Conservation (phyloP, 2,797 vertebrate genomes). For the Myripristis murdjan region DNA sequence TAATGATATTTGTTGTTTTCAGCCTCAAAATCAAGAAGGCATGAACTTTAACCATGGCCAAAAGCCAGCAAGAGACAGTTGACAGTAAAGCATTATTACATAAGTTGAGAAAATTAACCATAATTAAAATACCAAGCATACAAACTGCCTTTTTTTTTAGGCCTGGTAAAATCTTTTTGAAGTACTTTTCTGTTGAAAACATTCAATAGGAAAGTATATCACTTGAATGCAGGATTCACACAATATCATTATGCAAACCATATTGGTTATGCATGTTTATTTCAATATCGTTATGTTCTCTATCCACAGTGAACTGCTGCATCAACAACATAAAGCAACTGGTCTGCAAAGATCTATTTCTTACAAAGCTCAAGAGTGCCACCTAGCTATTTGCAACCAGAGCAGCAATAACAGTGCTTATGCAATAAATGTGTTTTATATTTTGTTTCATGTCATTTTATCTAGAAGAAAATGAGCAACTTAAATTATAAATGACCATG, state of each 20-base stretch:
- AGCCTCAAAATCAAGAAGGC: background rate
- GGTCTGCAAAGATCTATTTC: background rate
- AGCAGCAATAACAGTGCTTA: slow-evolving; percentile 29
- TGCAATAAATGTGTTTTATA: background rate
- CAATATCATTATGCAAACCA: background rate
- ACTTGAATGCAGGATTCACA: background rate
- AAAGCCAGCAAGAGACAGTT: background rate
- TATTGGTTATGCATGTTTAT: too few species aligned
- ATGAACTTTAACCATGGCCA: background rate
- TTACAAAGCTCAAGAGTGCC: slow-evolving; percentile 50
- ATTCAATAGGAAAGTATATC: background rate
- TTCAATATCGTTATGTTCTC: background rate
- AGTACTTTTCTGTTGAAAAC: too few species aligned
- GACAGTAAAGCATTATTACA: background rate
- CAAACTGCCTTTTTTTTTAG: background rate
- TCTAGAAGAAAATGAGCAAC: too few species aligned
- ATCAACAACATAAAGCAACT: background rate
- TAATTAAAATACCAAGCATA: slow-evolving; percentile 11
- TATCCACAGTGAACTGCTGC: slow-evolving; percentile 9
- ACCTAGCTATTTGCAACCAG: slow-evolving; percentile 55
- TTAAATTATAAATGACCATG: too few species aligned
- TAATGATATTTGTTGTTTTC: background rate
- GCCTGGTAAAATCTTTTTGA: background rate
- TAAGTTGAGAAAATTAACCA: background rate
- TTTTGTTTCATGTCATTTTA: background rate